A percentile compares a stretch with the other conserved stretches of the same genome.
These are phyloP conservation scores for Ptilonorhynchus violaceus DNA, from an alignment of 2,113 vertebrate genomes.

Conservation along the genomic window DNA sequence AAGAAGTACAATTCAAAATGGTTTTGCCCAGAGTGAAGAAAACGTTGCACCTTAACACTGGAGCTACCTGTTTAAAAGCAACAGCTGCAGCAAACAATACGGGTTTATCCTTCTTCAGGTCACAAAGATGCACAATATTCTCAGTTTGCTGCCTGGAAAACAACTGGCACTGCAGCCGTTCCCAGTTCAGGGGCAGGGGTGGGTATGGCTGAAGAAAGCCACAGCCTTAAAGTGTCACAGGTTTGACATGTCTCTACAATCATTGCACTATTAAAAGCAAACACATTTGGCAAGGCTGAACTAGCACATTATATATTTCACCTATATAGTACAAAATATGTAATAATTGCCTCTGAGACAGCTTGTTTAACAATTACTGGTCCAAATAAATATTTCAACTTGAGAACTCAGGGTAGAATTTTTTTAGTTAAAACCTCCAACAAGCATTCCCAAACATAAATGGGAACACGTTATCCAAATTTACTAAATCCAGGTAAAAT, in stretches of 20 bases:
- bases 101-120: not conserved
- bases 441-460: constrained; percentile 27
- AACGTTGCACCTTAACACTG: constrained; percentile 38
- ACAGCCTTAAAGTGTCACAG: constrained; percentile 63
- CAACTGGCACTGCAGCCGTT: not conserved
- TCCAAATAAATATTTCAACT: constrained; percentile 56
- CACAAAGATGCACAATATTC: not conserved
- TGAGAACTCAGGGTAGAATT: constrained; percentile 18
- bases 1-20: constrained; percentile 54
- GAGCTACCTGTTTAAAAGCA: not conserved
- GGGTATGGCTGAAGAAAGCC: constrained; percentile 27
- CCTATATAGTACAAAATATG: constrained; percentile 54
- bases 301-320: constrained; percentile 46
- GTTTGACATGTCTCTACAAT: constrained; percentile 55
- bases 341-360: constrained; percentile 35
- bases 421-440: constrained; percentile 47
- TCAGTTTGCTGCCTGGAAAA: not conserved
- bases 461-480: constrained; percentile 14
- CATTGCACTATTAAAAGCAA: constrained; percentile 54
- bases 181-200: not conserved
- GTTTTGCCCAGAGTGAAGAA: constrained; percentile 51
- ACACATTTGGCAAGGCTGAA: constrained; percentile 54
- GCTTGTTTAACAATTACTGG: constrained; percentile 44
- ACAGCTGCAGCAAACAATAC: not conserved
- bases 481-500: constrained; percentile 51